Evolutionary conservation across 2,797 vertebrate genomes (phyloP).

Genomic region (Cichlasoma orientale): DNA sequence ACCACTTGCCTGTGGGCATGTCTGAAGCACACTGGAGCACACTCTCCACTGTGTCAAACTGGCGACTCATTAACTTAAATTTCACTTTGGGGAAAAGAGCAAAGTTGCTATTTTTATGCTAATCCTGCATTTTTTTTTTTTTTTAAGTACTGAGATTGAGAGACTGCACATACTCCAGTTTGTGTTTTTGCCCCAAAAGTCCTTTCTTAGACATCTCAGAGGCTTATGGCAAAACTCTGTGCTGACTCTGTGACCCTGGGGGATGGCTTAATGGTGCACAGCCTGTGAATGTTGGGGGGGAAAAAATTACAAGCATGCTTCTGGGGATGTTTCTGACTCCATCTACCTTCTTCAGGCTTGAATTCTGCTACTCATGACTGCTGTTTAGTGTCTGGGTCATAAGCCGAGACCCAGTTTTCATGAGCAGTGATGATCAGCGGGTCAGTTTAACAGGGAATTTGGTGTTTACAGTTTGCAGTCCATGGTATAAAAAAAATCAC

Average conservation of each 20-base stretch:
- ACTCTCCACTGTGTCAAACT: neutral
- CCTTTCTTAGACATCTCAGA: neutral
- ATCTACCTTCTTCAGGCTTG: neutral
- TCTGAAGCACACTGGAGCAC: neutral
- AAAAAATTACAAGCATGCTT: neutral
- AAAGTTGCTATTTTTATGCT: neutral
- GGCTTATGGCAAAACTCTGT: too few relatives aligned
- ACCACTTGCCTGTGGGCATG: neutral
- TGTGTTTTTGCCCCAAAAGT: neutral
- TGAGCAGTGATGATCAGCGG: too few relatives aligned
- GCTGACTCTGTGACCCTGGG: neutral
- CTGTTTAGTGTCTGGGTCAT: neutral
- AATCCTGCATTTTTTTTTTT: neutral
- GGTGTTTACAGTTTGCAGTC: too few relatives aligned
- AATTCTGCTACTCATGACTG: neutral
- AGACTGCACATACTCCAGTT: neutral
- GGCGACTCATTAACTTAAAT: neutral
- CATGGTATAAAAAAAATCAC: too few relatives aligned
- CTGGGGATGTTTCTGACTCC: neutral
- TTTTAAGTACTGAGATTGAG: too few relatives aligned
- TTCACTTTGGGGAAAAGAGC: neutral
- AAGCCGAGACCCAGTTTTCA: too few relatives aligned
- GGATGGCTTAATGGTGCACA: neutral
- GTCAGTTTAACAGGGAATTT: too few relatives aligned
- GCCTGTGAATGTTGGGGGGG: neutral